Evolutionary conservation across 2,888 invertebrate genomes (phyloP), one percentile per base, ranked within the genome.

Genomic region (Campoplex nolae): DNA sequence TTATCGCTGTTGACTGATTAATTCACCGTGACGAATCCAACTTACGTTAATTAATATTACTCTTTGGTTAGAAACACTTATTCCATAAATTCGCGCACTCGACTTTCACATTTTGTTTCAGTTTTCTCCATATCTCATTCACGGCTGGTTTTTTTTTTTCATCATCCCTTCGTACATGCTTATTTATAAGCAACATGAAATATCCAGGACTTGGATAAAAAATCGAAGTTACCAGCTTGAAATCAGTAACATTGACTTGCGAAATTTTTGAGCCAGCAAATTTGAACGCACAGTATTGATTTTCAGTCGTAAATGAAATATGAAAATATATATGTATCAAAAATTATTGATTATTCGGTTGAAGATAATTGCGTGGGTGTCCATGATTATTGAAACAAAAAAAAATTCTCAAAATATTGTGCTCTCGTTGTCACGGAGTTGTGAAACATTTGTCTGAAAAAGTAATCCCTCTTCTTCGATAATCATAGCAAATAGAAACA

Each of bases 41-140:
- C 88, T 89, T 90, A 90, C 88, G 84, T 89, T 89, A 90, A 90
- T 89, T 91, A 93, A 92, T 90, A 91, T 92, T 93, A 93, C 90
- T 93, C 93, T 93, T 93, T 93, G 93, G 93, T 93, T 93, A 92
- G 91, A 92, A 93, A 93, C 91, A 91, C 92, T 91, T 91, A 90
- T 89, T 89, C 89, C 78, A 86, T 73, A 86, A 81, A 85, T 87
- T 88, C 80, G 68, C 75, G 79, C 75, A 84, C 76, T 74, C 84
- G 70, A 58, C 58, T 48, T 65, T 70, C 56, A 67, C 67, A 38
- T 56, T 56, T 74, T 74, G 75, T 65, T 42, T 38, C 42, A 38
- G 38, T 75, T 54, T 16, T 42, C 42, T 56, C 32, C 18, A 65
- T 45, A 7, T 42, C 23, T 0, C 42, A 7, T 38, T 58, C 42